Evolutionary conservation across 2,797 vertebrate genomes (phyloP), one percentile per base, ranked within the genome.

Genomic region (Channa striata): DNA sequence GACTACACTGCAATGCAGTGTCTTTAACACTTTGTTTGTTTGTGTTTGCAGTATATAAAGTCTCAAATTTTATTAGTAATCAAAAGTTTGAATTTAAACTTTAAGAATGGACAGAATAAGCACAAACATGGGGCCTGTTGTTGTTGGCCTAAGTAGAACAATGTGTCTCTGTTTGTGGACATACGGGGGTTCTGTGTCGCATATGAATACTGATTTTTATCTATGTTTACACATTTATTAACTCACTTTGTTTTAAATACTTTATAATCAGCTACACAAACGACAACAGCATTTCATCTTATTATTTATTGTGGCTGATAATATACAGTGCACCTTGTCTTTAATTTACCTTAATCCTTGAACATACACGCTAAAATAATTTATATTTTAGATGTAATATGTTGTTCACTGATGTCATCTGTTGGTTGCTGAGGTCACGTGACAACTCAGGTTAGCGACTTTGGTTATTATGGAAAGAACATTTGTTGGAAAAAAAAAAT

Each of bases 201-300:
- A 69, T 13, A 66, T 39, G 11, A 56, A 70, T 20, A n/a, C 8
- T 16, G 14, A 54, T 51, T 49, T 37, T 42, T 10, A 12, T 47
- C 3, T 54, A 20, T 67, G 33, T 67, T 23, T 11, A 19, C 17
- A 11, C 8, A 40, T 48, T 17, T 19, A 46, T 37, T 54, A 1
- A 30, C 25, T 30, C 4, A 30, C 25, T 30, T 30, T 30, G 25
- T 30, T 4, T 6, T 4, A 30, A 30, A 4, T 30, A 30, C 25
- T 42, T 2, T 9, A 40, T 23, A 17, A 44, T 62, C 25, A 25
- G 23, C 19, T 12, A 40, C 44, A 64, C 10, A 25, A n/a, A 21
- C 17, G 42, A 17, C 9, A 21, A n/a, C 17, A 65, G 10, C 33
- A 36, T 44, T 44, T 5, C 3, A 5, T 12, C 19, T 17, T 39